phyloP scores from a whole-genome alignment of 2,888 invertebrate genomes.

The Neuroscelio doddi region DNA sequence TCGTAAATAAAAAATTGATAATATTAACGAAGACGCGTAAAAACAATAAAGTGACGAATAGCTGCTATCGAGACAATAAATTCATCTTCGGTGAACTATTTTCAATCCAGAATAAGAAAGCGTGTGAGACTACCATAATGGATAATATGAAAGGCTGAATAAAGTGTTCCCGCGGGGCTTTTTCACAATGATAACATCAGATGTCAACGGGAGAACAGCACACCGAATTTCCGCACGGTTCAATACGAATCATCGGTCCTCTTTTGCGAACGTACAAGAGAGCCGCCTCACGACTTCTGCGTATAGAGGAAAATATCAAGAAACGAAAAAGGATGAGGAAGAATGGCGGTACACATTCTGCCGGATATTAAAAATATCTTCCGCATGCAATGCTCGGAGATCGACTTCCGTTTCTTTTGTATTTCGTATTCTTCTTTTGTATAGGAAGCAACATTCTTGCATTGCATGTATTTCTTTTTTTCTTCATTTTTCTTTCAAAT shows the following conservation, averaged over 20 bases:
- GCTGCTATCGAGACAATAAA: too few species aligned
- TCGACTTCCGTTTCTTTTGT: constrained; percentile 54
- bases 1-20: too few species aligned
- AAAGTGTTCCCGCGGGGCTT: constrained; percentile 19
- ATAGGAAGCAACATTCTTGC: constrained; percentile 6
- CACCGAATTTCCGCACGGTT: constrained; percentile 25
- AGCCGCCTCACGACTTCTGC: constrained; percentile 16
- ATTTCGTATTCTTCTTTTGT: constrained; percentile 14
- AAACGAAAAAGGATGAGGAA: constrained; percentile 15
- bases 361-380: constrained; percentile 68
- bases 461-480: constrained; percentile 4
- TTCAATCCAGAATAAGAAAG: too few species aligned
- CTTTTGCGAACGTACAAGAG: constrained; percentile 15
- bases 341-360: constrained; percentile 22
- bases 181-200: constrained; percentile 18
- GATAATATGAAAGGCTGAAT: constrained; percentile 13
- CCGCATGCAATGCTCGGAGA: constrained; percentile 50
- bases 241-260: constrained; percentile 22
- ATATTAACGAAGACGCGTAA: too few species aligned
- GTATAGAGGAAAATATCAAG: constrained; percentile 19
- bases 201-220: constrained; percentile 22
- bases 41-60: too few species aligned
- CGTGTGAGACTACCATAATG: constrained; percentile 11
- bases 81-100: too few species aligned
- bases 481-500: too few species aligned